Evolutionary conservation across 2,888 invertebrate species (phyloP).

Genomic region (Hypercompe scribonia): DNA sequence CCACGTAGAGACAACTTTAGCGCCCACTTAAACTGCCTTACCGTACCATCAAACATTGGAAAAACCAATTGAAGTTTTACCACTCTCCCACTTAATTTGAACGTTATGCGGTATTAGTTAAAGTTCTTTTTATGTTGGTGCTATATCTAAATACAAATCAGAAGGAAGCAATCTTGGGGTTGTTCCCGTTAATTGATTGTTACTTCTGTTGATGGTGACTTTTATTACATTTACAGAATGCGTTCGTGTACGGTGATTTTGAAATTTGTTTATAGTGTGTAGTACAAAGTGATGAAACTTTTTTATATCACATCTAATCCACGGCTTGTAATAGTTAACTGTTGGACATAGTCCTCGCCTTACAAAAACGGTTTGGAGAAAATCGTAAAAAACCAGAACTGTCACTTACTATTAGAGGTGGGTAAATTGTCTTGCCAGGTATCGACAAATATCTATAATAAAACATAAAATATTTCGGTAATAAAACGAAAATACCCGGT

Average conservation of each 20-base stretch:
- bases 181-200: slow-evolving; percentile 67
- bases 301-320: too few species aligned
- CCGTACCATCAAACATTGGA: slow-evolving; percentile 34
- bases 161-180: slow-evolving; percentile 64
- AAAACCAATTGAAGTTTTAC: slow-evolving; percentile 40
- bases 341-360: too few species aligned
- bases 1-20: slow-evolving; percentile 32
- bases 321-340: too few species aligned
- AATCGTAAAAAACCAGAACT: too few species aligned
- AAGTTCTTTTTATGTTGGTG: slow-evolving; percentile 23
- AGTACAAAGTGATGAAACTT: slow-evolving; percentile 16
- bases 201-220: slow-evolving; percentile 52
- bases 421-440: too few species aligned
- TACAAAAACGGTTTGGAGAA: too few species aligned
- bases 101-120: slow-evolving; percentile 18
- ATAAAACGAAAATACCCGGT: not conserved
- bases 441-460: not conserved
- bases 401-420: too few species aligned
- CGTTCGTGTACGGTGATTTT: slow-evolving; percentile 40
- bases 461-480: too few species aligned
- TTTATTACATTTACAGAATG: slow-evolving; percentile 22
- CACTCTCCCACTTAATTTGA: slow-evolving; percentile 16
- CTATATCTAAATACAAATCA: slow-evolving; percentile 41
- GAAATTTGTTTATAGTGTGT: slow-evolving; percentile 39
- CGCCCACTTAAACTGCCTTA: slow-evolving; percentile 32